phyloP scores from a whole-genome alignment of 2,888 invertebrate species.

The Augiades crinisus region DNA sequence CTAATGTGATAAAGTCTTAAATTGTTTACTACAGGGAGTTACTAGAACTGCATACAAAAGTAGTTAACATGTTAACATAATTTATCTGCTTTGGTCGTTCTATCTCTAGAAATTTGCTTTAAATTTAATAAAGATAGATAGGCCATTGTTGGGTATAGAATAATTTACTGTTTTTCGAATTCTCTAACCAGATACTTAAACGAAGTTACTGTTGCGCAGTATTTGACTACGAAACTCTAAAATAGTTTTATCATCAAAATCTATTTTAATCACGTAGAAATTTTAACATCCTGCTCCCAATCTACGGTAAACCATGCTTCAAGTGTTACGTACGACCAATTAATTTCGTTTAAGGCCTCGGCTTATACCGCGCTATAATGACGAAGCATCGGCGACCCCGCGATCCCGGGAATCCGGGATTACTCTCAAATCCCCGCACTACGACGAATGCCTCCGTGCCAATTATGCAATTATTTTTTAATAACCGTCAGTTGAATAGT shows the following conservation, averaged over 20 bases:
- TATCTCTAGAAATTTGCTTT: too few relatives aligned
- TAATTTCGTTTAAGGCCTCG: conserved; percentile 24
- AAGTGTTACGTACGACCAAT: conserved; percentile 15
- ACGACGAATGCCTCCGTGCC: conserved; percentile 5
- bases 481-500: conserved; percentile 20
- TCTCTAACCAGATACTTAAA: too few relatives aligned
- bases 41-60: conserved; percentile 18
- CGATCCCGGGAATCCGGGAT: conserved; percentile 5
- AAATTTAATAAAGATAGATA: too few relatives aligned
- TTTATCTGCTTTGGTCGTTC: too few relatives aligned
- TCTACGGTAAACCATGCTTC: conserved; percentile 16
- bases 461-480: conserved; percentile 26
- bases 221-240: too few relatives aligned
- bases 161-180: too few relatives aligned
- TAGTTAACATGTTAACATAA: too few relatives aligned
- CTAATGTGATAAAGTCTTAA: conserved; percentile 10
- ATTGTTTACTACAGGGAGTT: conserved; percentile 12
- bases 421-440: neutral
- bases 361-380: conserved; percentile 24
- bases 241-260: too few relatives aligned
- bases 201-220: too few relatives aligned
- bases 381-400: conserved; percentile 9
- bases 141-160: too few relatives aligned
- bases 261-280: too few relatives aligned
- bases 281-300: too few relatives aligned